These are phyloP conservation scores for Acleris cristana DNA, from an alignment of 2,888 invertebrate genomes.

Conservation along the genomic window DNA sequence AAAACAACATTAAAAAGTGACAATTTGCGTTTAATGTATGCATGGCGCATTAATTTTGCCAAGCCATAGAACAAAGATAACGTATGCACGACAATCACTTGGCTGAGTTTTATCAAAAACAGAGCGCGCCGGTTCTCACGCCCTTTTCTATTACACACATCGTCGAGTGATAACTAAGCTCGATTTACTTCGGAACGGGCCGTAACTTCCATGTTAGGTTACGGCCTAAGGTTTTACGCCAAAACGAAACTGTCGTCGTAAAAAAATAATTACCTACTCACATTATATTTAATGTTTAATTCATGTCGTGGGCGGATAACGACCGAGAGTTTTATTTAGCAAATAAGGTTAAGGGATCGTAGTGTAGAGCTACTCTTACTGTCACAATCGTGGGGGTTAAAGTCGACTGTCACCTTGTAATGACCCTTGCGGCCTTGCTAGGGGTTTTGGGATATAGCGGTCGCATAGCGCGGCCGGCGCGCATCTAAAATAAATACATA, in stretches of 20 bases:
- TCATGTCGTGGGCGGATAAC: constrained; percentile 24
- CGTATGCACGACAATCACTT: neutral
- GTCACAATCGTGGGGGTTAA: too few species aligned
- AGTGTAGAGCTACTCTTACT: neutral
- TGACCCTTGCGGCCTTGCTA: too few species aligned
- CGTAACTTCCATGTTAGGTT: constrained; percentile 30
- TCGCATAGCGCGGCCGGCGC: too few species aligned
- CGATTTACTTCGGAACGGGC: constrained; percentile 18
- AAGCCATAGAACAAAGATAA: neutral
- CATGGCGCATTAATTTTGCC: neutral
- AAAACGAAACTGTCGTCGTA: constrained; percentile 29
- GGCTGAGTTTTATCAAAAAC: constrained; percentile 2
- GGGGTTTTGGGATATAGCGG: too few species aligned
- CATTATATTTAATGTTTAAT: constrained; percentile 36
- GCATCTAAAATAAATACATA: too few species aligned
- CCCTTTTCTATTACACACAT: constrained; percentile 23
- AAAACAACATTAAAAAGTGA: too few species aligned
- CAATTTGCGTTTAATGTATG: too few species aligned
- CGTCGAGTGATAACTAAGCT: constrained; percentile 22
- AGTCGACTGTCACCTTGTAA: too few species aligned
- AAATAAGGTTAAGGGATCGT: neutral
- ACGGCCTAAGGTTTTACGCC: constrained; percentile 27
- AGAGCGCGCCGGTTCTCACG: constrained; percentile 4
- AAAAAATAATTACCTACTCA: constrained; percentile 36
- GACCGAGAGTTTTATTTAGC: constrained; percentile 12